These are phyloP conservation scores for Malthinus seriepunctatus DNA, from an alignment of 2,888 invertebrate species.

Conservation along the genomic window DNA sequence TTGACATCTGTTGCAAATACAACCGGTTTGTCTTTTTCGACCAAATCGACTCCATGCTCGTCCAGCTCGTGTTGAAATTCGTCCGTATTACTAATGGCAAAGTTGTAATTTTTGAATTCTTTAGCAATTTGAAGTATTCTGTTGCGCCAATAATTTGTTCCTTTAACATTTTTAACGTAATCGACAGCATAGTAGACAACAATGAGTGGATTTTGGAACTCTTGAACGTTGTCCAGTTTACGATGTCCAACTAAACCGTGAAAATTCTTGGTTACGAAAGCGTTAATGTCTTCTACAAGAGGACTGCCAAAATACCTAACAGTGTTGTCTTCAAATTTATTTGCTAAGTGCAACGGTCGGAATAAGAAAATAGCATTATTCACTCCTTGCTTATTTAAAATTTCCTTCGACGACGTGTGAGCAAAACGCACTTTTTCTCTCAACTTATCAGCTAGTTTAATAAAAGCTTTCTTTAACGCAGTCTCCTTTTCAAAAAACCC, in stretches of 20 bases:
- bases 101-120: conserved; percentile 69
- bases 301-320: conserved; percentile 76
- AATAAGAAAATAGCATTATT: conserved; percentile 83
- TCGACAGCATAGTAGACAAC: conserved; percentile 94
- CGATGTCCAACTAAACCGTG: conserved; percentile 93
- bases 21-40: conserved; percentile 86
- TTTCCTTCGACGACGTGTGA: conserved; percentile 71
- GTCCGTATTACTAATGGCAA: conserved; percentile 90
- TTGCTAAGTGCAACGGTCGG: conserved; percentile 86
- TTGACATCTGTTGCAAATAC: conserved; percentile 81
- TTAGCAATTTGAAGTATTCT: conserved; percentile 89
- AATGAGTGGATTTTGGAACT: conserved; percentile 88
- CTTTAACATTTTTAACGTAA: conserved; percentile 95
- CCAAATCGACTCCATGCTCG: conserved; percentile 89
- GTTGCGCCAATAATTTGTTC: conserved; percentile 99
- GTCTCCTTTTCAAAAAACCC: conserved; percentile 83
- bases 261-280: conserved; percentile 82
- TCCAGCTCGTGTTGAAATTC: conserved; percentile 94
- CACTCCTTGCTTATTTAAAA: conserved; percentile 77
- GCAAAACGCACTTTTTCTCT: conserved; percentile 90
- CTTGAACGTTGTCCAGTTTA: conserved; percentile 78
- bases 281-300: conserved; percentile 69
- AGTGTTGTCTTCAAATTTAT: conserved; percentile 87
- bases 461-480: conserved; percentile 79
- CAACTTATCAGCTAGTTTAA: conserved; percentile 87